Base-by-base conservation (phyloP, 2,113 vertebrate genomes). In the Seriola quinqueradiata region DNA sequence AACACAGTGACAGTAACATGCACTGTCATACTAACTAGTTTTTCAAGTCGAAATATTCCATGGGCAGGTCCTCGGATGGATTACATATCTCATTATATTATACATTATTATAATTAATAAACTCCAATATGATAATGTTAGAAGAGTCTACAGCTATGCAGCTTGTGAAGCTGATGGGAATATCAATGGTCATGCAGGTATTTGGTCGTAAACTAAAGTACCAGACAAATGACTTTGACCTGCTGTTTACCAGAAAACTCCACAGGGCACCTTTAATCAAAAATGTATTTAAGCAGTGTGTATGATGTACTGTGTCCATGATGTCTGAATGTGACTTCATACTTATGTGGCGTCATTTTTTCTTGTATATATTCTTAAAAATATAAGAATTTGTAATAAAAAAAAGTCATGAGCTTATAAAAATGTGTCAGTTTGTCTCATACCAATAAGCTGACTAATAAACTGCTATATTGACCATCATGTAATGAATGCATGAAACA, bases 21-120 rank as follows among this genome's bases (percentile, higher is more conserved):
- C 4, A 1, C 23, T 8, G 28, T 5, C 13, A 34, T 5, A 1
- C 0, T 0, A 36, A 86, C 63, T 10, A 36, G 77, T 75, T 80
- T 77, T 83, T 63, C 84, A 60, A 38, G 75, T 46, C 70, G 0
- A 75, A 64, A 71, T 28, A 28, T 28, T 28, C 28, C 28, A 28
- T 28, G 28, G 10, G 34, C 3, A 11, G 38, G 32, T 44, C 7
- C 19, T 19, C 3, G 3, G 19, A 21, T 52, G 19, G 19, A 52
- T 52, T 52, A 4, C 19, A 52, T 17, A 52, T 52, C 4, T 46
- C 14, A 46, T 46, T 17, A 14, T 46, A 46, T 44, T 12, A 44
- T 36, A 36, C 34, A 36, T 36, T 36, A 36, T 36, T 36, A 36
- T 36, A 4, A 36, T 36, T 36, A 36, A 5, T 36, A 36, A 36